phyloP scores from a whole-genome alignment of 2,888 invertebrate species.

The Temnothorax ravouxi region DNA sequence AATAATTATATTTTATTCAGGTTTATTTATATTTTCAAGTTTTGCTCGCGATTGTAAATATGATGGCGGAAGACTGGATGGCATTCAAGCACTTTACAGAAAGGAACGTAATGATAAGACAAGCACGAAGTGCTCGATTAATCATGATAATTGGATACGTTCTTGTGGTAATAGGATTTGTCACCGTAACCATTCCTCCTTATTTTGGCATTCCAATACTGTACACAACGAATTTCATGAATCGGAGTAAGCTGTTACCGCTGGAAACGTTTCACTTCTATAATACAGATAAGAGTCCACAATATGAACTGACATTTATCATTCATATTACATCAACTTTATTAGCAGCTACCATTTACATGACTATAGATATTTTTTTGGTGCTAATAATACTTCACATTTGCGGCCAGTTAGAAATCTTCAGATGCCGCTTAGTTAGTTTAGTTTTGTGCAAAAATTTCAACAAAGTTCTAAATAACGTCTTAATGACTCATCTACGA shows the following conservation, averaged over 20 bases:
- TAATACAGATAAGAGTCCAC: conserved; percentile 32
- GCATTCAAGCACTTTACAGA: conserved; percentile 29
- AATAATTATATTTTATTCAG: not conserved
- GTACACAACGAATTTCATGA: conserved; percentile 12
- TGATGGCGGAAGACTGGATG: conserved; percentile 62
- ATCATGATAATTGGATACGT: not conserved
- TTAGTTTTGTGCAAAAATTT: not conserved
- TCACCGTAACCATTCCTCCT: not conserved
- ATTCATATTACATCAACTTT: not conserved
- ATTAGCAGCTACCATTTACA: not conserved
- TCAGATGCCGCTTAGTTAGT: conserved; percentile 1
- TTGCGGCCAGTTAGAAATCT: conserved; percentile 44
- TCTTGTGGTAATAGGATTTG: not conserved
- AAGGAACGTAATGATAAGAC: conserved; percentile 48
- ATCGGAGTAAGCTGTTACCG: not conserved
- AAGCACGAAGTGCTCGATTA: conserved; percentile 2
- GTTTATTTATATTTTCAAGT: conserved; percentile 35
- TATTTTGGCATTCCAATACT: conserved; percentile 31
- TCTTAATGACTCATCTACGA: conserved; percentile 22
- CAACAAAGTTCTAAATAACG: not conserved
- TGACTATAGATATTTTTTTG: conserved; percentile 1
- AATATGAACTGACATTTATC: conserved; percentile 25
- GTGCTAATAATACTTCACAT: conserved; percentile 13
- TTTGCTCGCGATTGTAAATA: conserved; percentile 25
- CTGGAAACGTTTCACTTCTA: conserved; percentile 13